These are phyloP conservation scores for Nemurella pictetii DNA, from an alignment of 2,888 invertebrate species.

Conservation along the genomic window DNA sequence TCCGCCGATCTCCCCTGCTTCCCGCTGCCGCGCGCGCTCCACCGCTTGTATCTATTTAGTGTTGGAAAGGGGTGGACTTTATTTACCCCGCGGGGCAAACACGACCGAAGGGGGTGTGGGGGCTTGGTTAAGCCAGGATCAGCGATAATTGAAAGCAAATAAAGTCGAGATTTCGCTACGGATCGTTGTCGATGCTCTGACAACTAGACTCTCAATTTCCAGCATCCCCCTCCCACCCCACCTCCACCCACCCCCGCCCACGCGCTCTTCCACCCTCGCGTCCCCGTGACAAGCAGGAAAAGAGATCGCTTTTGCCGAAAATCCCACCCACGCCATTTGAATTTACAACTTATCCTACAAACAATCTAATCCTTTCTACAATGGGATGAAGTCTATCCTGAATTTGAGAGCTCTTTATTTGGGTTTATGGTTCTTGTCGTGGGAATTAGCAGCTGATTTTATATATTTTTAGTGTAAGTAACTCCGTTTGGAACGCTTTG, in stretches of 20 bases:
- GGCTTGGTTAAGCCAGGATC: not conserved
- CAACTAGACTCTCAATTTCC: not conserved
- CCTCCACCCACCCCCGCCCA: not conserved
- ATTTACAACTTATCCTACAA: constrained; percentile 16
- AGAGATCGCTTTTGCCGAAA: not conserved
- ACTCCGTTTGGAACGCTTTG: too few relatives aligned
- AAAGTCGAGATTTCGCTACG: constrained; percentile 35
- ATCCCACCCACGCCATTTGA: constrained; percentile 13
- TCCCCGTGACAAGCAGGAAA: not conserved
- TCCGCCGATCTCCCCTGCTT: too few relatives aligned
- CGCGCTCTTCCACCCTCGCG: not conserved
- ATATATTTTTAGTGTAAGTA: too few relatives aligned
- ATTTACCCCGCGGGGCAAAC: not conserved
- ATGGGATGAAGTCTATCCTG: not conserved
- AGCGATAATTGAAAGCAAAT: constrained; percentile 39
- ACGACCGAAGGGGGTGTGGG: not conserved
- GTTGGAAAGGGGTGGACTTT: not conserved
- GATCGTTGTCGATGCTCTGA: not conserved
- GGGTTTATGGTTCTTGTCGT: too few relatives aligned
- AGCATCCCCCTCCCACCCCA: not conserved
- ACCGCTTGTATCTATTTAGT: not conserved
- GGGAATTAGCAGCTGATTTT: too few relatives aligned
- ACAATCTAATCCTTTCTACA: not conserved
- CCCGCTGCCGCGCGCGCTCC: too few relatives aligned
- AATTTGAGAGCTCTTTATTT: not conserved